Base-by-base conservation (phyloP, 2,888 invertebrate genomes). In the Anoplius nigerrimus region DNA sequence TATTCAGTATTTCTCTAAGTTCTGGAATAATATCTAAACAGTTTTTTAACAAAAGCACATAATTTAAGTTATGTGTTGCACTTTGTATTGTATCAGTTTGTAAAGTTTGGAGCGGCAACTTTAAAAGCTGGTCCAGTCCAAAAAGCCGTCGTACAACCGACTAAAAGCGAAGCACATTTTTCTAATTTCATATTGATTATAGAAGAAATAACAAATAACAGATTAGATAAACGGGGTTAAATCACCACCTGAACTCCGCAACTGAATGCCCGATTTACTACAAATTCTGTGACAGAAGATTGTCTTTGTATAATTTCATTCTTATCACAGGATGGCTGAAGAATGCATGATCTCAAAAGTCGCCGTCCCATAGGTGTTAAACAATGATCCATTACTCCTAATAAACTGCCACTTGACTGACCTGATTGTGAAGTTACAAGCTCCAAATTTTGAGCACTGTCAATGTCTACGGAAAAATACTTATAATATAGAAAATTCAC, bases 371-470 rank as follows among this genome's bases (percentile, higher is more conserved):
- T 93, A 45, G 91, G 89, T 0, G 95, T 96, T 18, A 91, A 89
- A 66, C 95, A 95, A 76, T 91, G 89, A 84, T 95, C 93, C 55
- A 96, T 83, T n/a, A 93, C 89, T 3, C 92, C 93, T 75, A 92
- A 91, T 11, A 96, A 88, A 61, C 92, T 93, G 56, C 92, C 89
- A 66, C 89, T 89, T 68, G 91, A 90, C 2, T 90, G 90, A 45
- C 89, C 87, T 13, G 90, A 89, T 62, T 92, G 83, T 0, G 92
- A 91, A 51, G 91, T 90, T 0, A 94, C 93, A 34, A 95, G 84
- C 89, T 95, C 95, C 66, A 98, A 89, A 77, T 94, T 93, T 66
- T 93, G 92, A 13, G 95, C 94, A 51, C 96, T 96, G n/a, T 93
- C 92, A 57, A 94, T 91, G 90, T 98, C 97, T 97, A 83, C 11